Percentiles rank a stretch among this genome's conserved stretches.
These are phyloP conservation scores for Cryptophagus acutangulus DNA, from an alignment of 2,888 invertebrate species.

Conservation along the genomic window DNA sequence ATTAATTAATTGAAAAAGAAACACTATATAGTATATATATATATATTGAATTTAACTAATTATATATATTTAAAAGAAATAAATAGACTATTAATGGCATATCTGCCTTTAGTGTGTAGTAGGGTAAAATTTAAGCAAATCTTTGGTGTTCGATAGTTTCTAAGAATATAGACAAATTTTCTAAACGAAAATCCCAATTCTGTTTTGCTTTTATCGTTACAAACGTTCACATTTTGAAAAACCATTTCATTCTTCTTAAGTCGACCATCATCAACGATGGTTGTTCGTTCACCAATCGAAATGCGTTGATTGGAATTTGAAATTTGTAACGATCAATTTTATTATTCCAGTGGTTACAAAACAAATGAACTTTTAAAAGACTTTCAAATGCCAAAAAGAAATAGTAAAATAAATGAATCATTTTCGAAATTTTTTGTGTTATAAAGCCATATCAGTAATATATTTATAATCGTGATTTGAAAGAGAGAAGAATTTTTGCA, in stretches of 20 bases:
- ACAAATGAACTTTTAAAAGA: too few relatives aligned
- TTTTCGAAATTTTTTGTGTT: too few relatives aligned
- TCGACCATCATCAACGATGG: too few relatives aligned
- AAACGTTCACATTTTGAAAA: constrained; percentile 5
- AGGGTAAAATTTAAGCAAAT: constrained; percentile 38
- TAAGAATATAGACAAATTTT: constrained; percentile 33
- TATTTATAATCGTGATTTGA: too few relatives aligned
- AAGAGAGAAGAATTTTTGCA: too few relatives aligned
- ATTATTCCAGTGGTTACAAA: constrained; percentile 35
- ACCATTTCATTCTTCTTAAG: too few relatives aligned
- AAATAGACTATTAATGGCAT: constrained; percentile 30
- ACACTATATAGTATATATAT: constrained; percentile 41
- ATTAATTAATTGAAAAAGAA: constrained; percentile 36
- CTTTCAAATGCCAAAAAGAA: too few relatives aligned
- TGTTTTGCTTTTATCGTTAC: background rate
- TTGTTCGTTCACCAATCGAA: background rate
- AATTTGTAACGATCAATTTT: constrained; percentile 29
- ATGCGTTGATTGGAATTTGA: background rate
- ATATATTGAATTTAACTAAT: constrained; percentile 14
- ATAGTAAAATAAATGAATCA: too few relatives aligned
- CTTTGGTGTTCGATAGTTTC: constrained; percentile 47
- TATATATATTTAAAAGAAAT: constrained; percentile 5
- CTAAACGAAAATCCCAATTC: too few relatives aligned
- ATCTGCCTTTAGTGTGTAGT: constrained; percentile 44
- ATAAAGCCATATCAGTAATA: too few relatives aligned